Evolutionary conservation across 92 coral and sea anemone species (phyloP).

Genomic region (Zoanthus sociatus): DNA sequence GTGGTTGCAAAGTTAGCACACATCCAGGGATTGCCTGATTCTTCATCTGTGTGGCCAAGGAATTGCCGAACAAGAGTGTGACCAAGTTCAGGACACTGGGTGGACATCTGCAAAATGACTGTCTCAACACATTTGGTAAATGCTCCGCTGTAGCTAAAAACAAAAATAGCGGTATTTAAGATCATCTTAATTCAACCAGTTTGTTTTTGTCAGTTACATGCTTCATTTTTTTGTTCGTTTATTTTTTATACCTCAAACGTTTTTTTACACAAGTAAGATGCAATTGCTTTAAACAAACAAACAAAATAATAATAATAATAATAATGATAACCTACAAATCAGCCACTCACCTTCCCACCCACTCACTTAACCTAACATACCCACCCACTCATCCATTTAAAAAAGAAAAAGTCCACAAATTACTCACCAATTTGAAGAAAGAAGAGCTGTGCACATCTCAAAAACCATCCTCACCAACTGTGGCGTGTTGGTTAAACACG

Average conservation of each 20-base stretch:
- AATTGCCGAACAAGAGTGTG: constrained; percentile 74
- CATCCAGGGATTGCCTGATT: constrained; percentile 23
- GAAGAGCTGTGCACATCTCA: constrained; percentile 67
- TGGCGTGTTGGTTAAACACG: constrained; percentile 46
- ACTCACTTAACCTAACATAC: no score
- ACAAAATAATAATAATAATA: no score
- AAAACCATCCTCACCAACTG: constrained; percentile 71
- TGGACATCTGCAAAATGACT: constrained; percentile 80
- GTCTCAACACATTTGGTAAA: constrained; percentile 86
- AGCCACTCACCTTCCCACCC: no score
- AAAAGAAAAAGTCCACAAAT: no score
- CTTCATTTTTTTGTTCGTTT: no score
- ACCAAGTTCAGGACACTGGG: constrained; percentile 80
- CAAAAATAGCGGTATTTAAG: background rate
- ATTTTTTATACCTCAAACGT: no score
- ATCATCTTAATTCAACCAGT: no score
- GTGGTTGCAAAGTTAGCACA: constrained; percentile 63
- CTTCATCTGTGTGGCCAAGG: constrained; percentile 64
- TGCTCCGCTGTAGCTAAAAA: constrained; percentile 58
- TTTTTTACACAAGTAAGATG: no score
- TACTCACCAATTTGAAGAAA: constrained; percentile 71
- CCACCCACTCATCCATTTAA: no score
- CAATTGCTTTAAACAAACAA: no score
- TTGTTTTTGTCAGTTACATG: no score
- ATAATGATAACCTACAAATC: no score